Evolutionary conservation across 2,797 vertebrate species (phyloP).

Genomic region (Danio albolineatus): DNA sequence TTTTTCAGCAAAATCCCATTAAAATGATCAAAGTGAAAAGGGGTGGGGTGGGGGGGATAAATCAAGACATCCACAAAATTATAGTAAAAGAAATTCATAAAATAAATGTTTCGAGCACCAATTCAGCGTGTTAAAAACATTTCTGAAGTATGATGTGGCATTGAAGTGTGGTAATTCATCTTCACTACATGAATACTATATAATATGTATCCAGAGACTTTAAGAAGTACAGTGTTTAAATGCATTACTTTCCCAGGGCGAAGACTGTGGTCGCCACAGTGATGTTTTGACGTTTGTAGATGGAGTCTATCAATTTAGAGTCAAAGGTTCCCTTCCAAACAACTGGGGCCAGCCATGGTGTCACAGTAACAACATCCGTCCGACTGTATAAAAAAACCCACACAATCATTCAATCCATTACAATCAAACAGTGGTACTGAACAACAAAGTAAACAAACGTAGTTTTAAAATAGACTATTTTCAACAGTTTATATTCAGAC

Average conservation of each 20-base stretch:
- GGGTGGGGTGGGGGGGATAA: too few relatives aligned
- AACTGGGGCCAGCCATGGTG: conserved; percentile 69
- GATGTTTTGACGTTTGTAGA: conserved; percentile 53
- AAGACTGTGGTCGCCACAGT: conserved; percentile 66
- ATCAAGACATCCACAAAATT: too few relatives aligned
- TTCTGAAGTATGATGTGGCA: too few relatives aligned
- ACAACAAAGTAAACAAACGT: background rate
- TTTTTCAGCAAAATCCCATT: too few relatives aligned
- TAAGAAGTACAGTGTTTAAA: background rate
- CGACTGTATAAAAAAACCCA: conserved; percentile 55
- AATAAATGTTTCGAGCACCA: too few relatives aligned
- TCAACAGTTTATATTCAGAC: background rate
- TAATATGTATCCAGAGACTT: background rate
- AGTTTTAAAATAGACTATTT: background rate
- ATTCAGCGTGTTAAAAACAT: too few relatives aligned
- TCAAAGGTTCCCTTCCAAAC: conserved; percentile 70
- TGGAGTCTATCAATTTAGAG: conserved; percentile 63
- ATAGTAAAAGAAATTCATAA: too few relatives aligned
- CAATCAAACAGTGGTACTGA: background rate
- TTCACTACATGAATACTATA: too few relatives aligned
- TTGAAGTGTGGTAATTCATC: too few relatives aligned
- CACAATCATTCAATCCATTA: background rate
- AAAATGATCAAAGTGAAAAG: too few relatives aligned
- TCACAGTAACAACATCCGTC: conserved; percentile 62
- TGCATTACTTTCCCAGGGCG: conserved; percentile 68